Percentiles rank a stretch among this genome's conserved stretches.
phyloP scores from a whole-genome alignment of 2,113 vertebrate genomes.

The Pionites leucogaster region DNA sequence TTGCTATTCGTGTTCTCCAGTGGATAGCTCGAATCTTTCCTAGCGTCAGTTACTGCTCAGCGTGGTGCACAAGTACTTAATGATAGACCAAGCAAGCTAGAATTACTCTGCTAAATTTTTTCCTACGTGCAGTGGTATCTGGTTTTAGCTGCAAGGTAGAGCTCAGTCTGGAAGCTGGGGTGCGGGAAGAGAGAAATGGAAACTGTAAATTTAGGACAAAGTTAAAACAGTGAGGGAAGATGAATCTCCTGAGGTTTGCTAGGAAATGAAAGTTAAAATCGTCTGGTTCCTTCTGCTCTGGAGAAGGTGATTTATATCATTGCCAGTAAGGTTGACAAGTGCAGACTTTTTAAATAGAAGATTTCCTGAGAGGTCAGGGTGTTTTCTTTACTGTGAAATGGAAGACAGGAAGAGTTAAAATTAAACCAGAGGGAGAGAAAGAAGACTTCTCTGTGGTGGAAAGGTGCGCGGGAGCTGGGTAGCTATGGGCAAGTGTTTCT shows the following conservation, averaged over 20 bases:
- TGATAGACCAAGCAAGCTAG: not conserved
- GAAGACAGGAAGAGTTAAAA: not conserved
- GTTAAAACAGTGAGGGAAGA: conserved; percentile 37
- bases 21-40: not conserved
- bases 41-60: not conserved
- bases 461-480: not conserved
- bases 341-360: not conserved
- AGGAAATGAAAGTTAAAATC: conserved; percentile 55
- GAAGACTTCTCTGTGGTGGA: not conserved
- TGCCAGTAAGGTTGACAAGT: not conserved
- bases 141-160: not conserved
- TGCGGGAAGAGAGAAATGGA: not conserved
- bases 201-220: conserved; percentile 22
- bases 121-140: not conserved
- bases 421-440: not conserved
- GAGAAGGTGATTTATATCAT: not conserved
- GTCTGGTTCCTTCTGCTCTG: not conserved
- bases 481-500: not conserved
- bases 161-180: not conserved
- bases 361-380: conserved; percentile 3
- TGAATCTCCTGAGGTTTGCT: conserved; percentile 8
- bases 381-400: conserved; percentile 11
- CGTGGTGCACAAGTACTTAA: not conserved
- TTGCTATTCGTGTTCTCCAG: not conserved
- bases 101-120: not conserved